Evolutionary conservation across 2,888 invertebrate species (phyloP), one percentile per base, ranked within the genome.

Genomic region (Ectemnius cavifrons): DNA sequence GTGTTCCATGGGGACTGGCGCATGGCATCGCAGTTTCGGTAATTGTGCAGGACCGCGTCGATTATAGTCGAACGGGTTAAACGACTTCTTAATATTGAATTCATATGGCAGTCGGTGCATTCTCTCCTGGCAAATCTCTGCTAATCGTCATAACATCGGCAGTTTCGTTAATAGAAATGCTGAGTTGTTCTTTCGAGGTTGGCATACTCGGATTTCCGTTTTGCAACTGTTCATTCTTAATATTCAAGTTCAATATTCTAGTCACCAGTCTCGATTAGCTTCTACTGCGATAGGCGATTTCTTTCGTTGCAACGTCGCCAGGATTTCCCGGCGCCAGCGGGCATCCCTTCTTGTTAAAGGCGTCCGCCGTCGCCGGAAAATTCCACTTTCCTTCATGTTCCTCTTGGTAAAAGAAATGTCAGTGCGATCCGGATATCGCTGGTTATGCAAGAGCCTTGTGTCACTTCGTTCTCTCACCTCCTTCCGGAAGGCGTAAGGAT

Each of bases 301-400:
- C 69, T 71, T 18, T 52, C 47, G 23, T 52, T 63, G 72, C 67
- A 78, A 72, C 67, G 65, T 72, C 65, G 75, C 71, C 67, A 69
- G 59, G 23, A 62, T 63, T 59, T 47, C 71, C 20, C 16, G 77
- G 67, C 45, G 59, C 52, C 23, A n/a, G 8, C 56, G 37, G 56
- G 47, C 28, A 28, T 67, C 45, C 37, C 23, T 23, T 56, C 65
- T 16, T 20, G 62, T 11, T 47, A 28, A 61, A 65, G 28, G 16
- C 52, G 52, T 27, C 27, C 37, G 37, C 8, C 5, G 1, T n/a
- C 46, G 16, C 64, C n/a, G 37, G 61, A 62, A 70, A 65, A 23
- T 18, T 65, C 46, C 47, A n/a, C 27, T 28, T 28, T 47, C 63
- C 13, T 37, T 6, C 20, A 4, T 57, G 18, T 62, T n/a, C 13